Evolutionary conservation across 2,888 invertebrate species (phyloP).

Genomic region (Bembecia ichneumoniformis): DNA sequence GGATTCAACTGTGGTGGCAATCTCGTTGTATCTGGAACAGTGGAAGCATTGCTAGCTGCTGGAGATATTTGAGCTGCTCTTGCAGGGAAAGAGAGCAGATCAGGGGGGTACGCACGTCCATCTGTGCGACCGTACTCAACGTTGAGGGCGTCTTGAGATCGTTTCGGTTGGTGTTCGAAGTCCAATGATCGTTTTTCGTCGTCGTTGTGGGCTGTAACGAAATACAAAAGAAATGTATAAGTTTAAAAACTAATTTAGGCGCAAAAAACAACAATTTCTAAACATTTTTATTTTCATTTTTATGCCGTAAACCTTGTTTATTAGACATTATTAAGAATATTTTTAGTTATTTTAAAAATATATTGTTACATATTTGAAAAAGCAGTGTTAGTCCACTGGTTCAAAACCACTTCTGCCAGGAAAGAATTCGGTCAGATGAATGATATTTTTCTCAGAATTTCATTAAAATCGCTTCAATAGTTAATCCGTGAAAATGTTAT

Average conservation of each 20-base stretch:
- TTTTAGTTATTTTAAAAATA: too few species aligned
- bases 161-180: slow-evolving; percentile 73
- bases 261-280: too few species aligned
- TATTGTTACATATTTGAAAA: too few species aligned
- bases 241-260: not conserved
- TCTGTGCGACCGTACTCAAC: slow-evolving; percentile 69
- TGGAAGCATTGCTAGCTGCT: slow-evolving; percentile 86
- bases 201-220: slow-evolving; percentile 73
- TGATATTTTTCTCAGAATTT: too few species aligned
- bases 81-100: slow-evolving; percentile 83
- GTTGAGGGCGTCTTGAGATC: slow-evolving; percentile 69
- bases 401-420: too few species aligned
- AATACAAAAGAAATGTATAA: slow-evolving; percentile 9
- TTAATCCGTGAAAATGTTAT: too few species aligned
- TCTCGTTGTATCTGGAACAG: slow-evolving; percentile 80
- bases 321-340: too few species aligned
- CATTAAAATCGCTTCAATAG: too few species aligned
- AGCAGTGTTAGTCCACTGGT: too few species aligned
- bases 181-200: slow-evolving; percentile 80
- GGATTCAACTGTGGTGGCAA: slow-evolving; percentile 70
- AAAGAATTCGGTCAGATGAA: too few species aligned
- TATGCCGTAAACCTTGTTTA: too few species aligned
- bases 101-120: slow-evolving; percentile 81
- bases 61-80: slow-evolving; percentile 81
- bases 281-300: too few species aligned